Base-by-base conservation (phyloP, 1,140 invertebrate species). In the Callitettix versicolor region DNA sequence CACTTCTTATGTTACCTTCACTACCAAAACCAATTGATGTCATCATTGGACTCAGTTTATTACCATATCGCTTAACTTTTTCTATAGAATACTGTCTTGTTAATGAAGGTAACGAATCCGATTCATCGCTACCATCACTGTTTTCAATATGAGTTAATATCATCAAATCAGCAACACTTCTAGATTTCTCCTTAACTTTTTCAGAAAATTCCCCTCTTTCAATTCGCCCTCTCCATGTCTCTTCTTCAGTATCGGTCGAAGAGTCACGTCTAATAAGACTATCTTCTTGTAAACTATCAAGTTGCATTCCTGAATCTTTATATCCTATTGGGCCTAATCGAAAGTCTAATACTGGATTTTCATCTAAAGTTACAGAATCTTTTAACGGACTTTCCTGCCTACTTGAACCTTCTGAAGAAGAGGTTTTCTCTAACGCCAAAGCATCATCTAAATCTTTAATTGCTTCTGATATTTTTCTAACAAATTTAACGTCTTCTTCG, bases 131-230 rank as follows among this genome's bases (percentile, higher is more conserved):
- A 1, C 79, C 76, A 60, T 82, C 80, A 9, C 76, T 77, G 24
- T 64, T 69, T 60, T 85, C 83, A 15, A 85, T 82, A 60, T 83
- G 81, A 2, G 82, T 84, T 11, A 86, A 65, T n/a, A 84, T 72
- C 81, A 86, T 84, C 18, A 85, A 67, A 71, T 85, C 82, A 17
- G 83, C 80, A 1, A 84, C 81, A 49, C 81, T 84, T 67, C 79
- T 79, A 0, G 82, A 85, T 65, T 85, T 85, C 51, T 81, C 74
- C 56, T 79, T 77, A 0, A 84, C 81, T 67, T 84, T 82, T 64
- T 82, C 79, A 0, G 79, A 76, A 55, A 83, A 81, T 47, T 78
- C 78, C 3, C 79, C 80, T 43, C 76, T 68, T 67, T 83, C 80
- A 18, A 83, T 76, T 58, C 78, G 72, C 33, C 71, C 72, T 33